Percentiles rank a stretch among this genome's conserved stretches.
Evolutionary conservation across 2,888 invertebrate species (phyloP).

Genomic region (Cheilosia impressa): DNA sequence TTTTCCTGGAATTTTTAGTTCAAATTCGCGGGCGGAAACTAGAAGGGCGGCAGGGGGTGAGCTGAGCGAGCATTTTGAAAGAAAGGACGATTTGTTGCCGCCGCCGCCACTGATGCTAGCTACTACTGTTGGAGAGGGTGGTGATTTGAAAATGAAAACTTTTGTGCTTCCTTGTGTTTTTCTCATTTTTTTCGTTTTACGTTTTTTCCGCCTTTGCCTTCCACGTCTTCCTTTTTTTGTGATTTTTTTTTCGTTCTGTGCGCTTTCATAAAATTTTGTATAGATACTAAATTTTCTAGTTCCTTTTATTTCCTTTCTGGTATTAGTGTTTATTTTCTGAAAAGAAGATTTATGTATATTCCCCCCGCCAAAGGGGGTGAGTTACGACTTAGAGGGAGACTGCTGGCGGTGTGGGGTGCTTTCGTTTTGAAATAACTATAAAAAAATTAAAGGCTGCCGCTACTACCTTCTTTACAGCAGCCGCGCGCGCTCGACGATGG

Average conservation of each 20-base stretch:
- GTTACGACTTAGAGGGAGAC: constrained; percentile 65
- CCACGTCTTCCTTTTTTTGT: constrained; percentile 34
- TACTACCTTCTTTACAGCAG: constrained; percentile 61
- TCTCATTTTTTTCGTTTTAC: constrained; percentile 59
- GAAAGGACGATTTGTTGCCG: constrained; percentile 56
- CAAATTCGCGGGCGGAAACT: constrained; percentile 69
- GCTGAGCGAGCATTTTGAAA: constrained; percentile 20
- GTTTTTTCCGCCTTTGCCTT: constrained; percentile 45
- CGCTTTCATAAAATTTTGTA: constrained; percentile 76
- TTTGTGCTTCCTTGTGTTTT: constrained; percentile 74
- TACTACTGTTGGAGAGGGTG: constrained; percentile 47
- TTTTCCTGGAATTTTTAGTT: constrained; percentile 64
- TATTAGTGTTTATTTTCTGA: constrained; percentile 82
- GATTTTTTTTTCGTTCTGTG: constrained; percentile 58
- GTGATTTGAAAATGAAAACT: constrained; percentile 75
- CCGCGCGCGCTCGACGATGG: constrained; percentile 35
- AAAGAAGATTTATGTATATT: constrained; percentile 83
- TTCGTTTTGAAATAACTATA: constrained; percentile 75
- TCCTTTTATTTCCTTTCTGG: constrained; percentile 79
- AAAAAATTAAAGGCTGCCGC: constrained; percentile 75
- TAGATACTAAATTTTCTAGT: constrained; percentile 80
- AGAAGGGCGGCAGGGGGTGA: constrained; percentile 43
- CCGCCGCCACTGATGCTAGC: not conserved
- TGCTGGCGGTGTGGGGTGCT: constrained; percentile 45
- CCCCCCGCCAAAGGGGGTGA: constrained; percentile 63